Evolutionary conservation across 2,113 vertebrate species (phyloP).

Genomic region (Colaptes auratus): DNA sequence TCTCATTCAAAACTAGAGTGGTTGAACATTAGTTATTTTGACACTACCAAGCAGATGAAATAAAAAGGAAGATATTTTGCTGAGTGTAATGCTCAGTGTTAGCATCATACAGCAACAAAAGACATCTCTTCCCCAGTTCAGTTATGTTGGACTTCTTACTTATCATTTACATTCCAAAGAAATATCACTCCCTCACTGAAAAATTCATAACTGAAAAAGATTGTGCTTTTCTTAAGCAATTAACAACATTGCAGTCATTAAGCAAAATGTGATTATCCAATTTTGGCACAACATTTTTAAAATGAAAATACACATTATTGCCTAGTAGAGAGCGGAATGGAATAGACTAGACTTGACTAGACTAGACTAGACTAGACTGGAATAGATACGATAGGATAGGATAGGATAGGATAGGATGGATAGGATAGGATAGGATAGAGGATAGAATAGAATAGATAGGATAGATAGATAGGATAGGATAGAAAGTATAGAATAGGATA

Average conservation of each 20-base stretch:
- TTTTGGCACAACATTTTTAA: not conserved
- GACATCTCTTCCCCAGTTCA: not conserved
- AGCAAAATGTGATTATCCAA: not conserved
- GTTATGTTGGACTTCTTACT: not conserved
- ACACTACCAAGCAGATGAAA: slow-evolving; percentile 17
- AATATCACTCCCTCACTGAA: slow-evolving; percentile 18
- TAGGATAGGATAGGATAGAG: too few species aligned
- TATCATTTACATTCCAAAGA: slow-evolving; percentile 30
- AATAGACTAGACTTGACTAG: too few species aligned
- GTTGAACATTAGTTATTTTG: slow-evolving; percentile 62
- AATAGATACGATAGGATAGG: too few species aligned
- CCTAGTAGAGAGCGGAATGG: too few species aligned
- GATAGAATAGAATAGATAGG: too few species aligned
- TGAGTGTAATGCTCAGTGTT: not conserved
- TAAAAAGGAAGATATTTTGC: not conserved
- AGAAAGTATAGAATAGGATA: too few species aligned
- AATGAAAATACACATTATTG: not conserved
- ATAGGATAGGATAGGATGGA: too few species aligned
- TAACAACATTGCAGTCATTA: not conserved
- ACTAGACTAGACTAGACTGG: too few species aligned
- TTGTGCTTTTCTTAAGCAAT: slow-evolving; percentile 19
- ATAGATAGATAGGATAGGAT: too few species aligned
- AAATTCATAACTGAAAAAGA: slow-evolving; percentile 4
- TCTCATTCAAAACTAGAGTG: slow-evolving; percentile 53
- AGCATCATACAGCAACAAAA: not conserved